These are phyloP conservation scores for Lytechinus variegatus DNA, from an alignment of 35 echinoderm and acorn worm genomes.

Conservation along the genomic window DNA sequence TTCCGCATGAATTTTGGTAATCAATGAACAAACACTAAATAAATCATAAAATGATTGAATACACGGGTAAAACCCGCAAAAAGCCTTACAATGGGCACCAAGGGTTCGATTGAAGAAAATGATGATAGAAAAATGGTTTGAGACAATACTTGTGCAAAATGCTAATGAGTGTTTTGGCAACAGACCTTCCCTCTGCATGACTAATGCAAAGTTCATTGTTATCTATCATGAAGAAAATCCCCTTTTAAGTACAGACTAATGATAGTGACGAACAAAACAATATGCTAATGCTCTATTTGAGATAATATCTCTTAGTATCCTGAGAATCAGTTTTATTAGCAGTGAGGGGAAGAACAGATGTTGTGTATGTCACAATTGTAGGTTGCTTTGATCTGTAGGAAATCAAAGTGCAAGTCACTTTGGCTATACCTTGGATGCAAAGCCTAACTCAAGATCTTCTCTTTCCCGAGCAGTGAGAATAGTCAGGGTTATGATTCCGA, in stretches of 20 bases:
- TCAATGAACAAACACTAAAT: neutral
- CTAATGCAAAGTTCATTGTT: slow-evolving; percentile 7
- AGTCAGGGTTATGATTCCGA: slow-evolving; percentile 7
- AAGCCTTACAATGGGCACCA: neutral
- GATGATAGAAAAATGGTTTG: neutral
- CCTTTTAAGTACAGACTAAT: neutral
- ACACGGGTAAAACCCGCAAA: neutral
- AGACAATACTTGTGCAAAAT: neutral
- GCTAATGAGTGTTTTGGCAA: neutral
- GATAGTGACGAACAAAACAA: neutral
- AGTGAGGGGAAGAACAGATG: slow-evolving; percentile 30
- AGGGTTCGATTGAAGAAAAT: neutral
- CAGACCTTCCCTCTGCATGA: neutral
- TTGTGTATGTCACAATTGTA: neutral
- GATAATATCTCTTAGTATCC: neutral
- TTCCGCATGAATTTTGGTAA: neutral
- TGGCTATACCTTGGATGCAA: neutral
- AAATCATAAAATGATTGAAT: neutral
- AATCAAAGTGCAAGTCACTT: slow-evolving; percentile 34
- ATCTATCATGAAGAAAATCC: neutral
- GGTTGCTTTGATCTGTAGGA: neutral
- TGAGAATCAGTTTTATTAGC: neutral
- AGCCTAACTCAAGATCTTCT: neutral
- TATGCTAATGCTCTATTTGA: neutral
- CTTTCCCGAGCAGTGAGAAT: neutral